These are phyloP conservation scores for Parnassius apollo DNA, from an alignment of 2,888 invertebrate species.

Conservation along the genomic window DNA sequence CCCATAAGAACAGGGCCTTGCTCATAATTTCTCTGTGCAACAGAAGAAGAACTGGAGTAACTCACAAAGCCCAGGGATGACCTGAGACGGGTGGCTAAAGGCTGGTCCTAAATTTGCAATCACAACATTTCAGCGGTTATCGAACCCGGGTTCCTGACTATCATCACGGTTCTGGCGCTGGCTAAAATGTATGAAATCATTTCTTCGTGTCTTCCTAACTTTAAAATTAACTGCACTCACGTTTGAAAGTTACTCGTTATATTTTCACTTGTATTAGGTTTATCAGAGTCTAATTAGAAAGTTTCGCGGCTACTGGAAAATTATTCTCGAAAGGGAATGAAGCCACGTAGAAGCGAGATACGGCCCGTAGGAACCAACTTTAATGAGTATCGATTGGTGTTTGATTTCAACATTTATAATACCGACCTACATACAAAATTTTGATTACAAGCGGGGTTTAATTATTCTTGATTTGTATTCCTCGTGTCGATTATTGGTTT, in stretches of 20 bases:
- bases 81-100: too few species aligned
- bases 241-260: slow-evolving; percentile 5
- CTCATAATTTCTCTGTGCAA: too few species aligned
- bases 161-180: too few species aligned
- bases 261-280: slow-evolving; percentile 13
- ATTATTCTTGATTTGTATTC: too few species aligned
- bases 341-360: slow-evolving; percentile 12
- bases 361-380: slow-evolving; percentile 31
- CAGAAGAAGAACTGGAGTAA: too few species aligned
- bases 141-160: too few species aligned
- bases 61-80: too few species aligned
- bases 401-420: slow-evolving; percentile 6
- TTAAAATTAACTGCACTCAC: slow-evolving; percentile 11
- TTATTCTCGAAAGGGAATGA: slow-evolving; percentile 39
- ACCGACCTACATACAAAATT: background rate
- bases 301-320: slow-evolving; percentile 41
- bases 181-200: too few species aligned
- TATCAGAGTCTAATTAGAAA: slow-evolving; percentile 40
- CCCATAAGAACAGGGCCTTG: too few species aligned
- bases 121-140: too few species aligned
- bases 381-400: slow-evolving; percentile 22
- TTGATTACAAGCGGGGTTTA: too few species aligned
- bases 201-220: slow-evolving; percentile 1
- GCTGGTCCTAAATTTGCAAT: too few species aligned
- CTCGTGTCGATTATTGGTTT: background rate